Base-by-base conservation (phyloP, 2,797 vertebrate species). In the Sibirionetta formosa region DNA sequence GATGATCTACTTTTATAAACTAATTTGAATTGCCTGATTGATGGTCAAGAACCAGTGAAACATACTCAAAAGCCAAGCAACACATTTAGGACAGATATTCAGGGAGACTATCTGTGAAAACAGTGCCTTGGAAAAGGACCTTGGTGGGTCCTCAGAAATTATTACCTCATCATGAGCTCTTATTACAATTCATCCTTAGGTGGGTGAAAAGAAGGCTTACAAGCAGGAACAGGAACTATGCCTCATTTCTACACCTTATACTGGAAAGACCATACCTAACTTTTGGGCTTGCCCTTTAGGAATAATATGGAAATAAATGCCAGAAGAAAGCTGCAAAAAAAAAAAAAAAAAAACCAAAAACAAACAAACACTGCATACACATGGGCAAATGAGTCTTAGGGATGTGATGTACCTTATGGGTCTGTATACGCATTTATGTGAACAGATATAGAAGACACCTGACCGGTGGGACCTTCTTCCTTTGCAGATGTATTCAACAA, bases 11-110 rank as follows among this genome's bases (percentile, higher is more conserved):
- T 90, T 88, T 78, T 63, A 51, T 20, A 76, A 76, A 58, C 26
- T 38, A 38, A n/a, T 81, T 90, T 93, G 26, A 76, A 71, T 84
- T 86, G 46, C 46, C 77, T 72, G 29, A 15, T 90, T 88, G 86
- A 40, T 57, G 46, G 68, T 83, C 57, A 78, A 81, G 61, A 78
- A 38, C 3, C 14, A 78, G 29, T 3, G 71, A 91, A 90, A 61
- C 0, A 2, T 16, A 78, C 15, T 19, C 50, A 76, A 76, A 86
- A 88, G 16, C 2, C 1, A 87, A 79, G 70, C n/a, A 57, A 48
- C 63, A 36, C 7, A 12, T 71, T 87, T 36, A 80, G 60, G 38
- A 71, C 38, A 42, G 72, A 82, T 14, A 35, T 14, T 77, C 70
- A 73, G 24, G 35, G 57, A 64, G 1, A 3, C 27, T 29, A 0